Base-by-base conservation (phyloP, 2,888 invertebrate species). In the Drepanosiphum platanoidis region DNA sequence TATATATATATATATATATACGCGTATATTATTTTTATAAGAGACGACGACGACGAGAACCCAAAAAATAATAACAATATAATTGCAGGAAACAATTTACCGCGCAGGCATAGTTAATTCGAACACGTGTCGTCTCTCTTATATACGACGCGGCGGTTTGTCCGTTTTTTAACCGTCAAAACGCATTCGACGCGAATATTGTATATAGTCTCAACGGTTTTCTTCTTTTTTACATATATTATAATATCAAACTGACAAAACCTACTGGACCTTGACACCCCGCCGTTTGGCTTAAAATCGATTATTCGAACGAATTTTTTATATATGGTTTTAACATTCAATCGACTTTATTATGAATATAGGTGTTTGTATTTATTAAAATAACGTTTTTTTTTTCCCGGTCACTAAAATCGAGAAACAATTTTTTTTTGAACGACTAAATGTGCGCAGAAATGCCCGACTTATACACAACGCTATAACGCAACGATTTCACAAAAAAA, bases 141-240 rank as follows among this genome's bases (percentile, higher is more conserved):
- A n/a, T n/a, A n/a, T n/a, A n/a, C n/a, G n/a, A n/a, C n/a, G n/a
- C 4, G 66, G 9, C 22, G 46, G 27, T 71, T 81, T 71, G 71
- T 39, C 71, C 71, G 81, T 81, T 81, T 81, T 81, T 81, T 81
- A 81, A 81, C 81, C 71, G 81, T 71, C 81, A 72, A 81, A 81
- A 66, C 15, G 27, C 70, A 32, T 66, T 78, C 42, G 66, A 66
- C n/a, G n/a, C 13, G 30, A 78, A 78, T 78, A 27, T 22, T 22
- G 22, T 78, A 22, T 30, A 64, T 58, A n/a, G 15, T 61, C 27
- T n/a, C n/a, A 61, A 74, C 68, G 1, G 66, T 66, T 68, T 15
- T 72, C 46, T 46, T 79, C n/a, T 79, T 66, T 42, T 42, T 0
- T n/a, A 34, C 5, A 3, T 1, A n/a, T 11, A 58, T 9, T 32